Base-by-base conservation (phyloP, 2,888 invertebrate species). In the Apodemia duryi region DNA sequence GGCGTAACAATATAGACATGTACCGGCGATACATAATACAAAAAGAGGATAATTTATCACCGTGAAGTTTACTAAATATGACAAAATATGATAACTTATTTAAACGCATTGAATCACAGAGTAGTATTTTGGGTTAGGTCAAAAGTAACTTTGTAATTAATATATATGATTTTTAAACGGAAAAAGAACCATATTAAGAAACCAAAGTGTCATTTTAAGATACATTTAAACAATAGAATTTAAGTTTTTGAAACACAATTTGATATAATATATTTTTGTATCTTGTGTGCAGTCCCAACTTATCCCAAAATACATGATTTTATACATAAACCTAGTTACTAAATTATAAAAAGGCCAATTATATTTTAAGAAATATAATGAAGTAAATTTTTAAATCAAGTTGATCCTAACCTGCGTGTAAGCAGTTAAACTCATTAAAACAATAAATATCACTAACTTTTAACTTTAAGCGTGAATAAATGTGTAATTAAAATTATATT, bases 401-500 rank as follows among this genome's bases (percentile, higher is more conserved):
- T 43, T 11, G 2, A 43, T 43, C 5, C 46, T 46, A 46, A 46
- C 46, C 13, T 46, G 5, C 13, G 5, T 46, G 11, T 13, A 43
- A 43, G 43, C 43, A 46, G 46, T 13, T 13, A 46, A 1, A 13
- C 9, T 46, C n/a, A n/a, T 13, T 1, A 4, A n/a, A 46, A 13
- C 46, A n/a, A 46, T 46, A 13, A 46, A 46, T 46, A 46, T 46
- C 13, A 1, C n/a, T 13, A 13, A 13, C 5, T 13, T 46, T 13
- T 46, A 46, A 46, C 13, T 46, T 46, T 46, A 13, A 21, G 21
- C 21, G 21, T 21, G 21, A 21, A 13, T 13, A 46, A 46, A 13
- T 13, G 13, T 9, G 10, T 57, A 32, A 52, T 65, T 65, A 66
- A 63, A 61, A 65, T 63, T 49, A 64, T 60, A 69, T 66, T 70